Evolutionary conservation across 2,113 vertebrate genomes (phyloP), one percentile per base, ranked within the genome.

Genomic region (Varanus salvator): DNA sequence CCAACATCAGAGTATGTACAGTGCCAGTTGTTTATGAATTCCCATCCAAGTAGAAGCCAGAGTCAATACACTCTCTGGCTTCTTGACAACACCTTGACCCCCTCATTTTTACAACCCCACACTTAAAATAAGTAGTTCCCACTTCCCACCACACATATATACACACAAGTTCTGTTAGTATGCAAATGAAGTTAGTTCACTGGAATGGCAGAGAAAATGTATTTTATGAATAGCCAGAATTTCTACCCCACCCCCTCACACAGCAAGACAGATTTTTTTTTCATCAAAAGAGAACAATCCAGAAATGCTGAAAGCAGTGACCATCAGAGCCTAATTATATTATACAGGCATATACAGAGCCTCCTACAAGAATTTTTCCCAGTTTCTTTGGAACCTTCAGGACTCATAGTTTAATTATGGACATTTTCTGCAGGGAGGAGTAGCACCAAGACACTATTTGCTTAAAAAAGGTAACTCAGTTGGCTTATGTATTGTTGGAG

Each of bases 121-220:
- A 66, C 25, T 84, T 84, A 44, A 66, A 86, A 87, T 2, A 5
- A 0, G 0, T 7, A 50, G 81, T 15, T 48, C 88, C 21, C 44
- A 78, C 52, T 71, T 84, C 54, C 29, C 38, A 44, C 38, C 38
- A 11, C 0, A 0, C 23, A 84, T 68, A 72, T 0, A 91, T 8
- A 82, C 0, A 74, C 71, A 64, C 0, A 87, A 50, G 60, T 68
- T 84, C n/a, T 89, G 76, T 76, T 84, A 75, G 57, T 89, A 64
- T 90, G 23, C 84, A 44, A 71, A 85, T 90, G 88, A 54, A 80
- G 50, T 90, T 90, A 89, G 54, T 74, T 60, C 29, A 44, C 31
- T 87, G 9, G n/a, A 83, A 74, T 27, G 60, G n/a, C 31, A 66
- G 9, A 77, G 23, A 15, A 77, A 15, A 31, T 29, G 38, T 44